phyloP scores from a whole-genome alignment of 2,888 invertebrate species.

The Venustoraphidia nigricollis region DNA sequence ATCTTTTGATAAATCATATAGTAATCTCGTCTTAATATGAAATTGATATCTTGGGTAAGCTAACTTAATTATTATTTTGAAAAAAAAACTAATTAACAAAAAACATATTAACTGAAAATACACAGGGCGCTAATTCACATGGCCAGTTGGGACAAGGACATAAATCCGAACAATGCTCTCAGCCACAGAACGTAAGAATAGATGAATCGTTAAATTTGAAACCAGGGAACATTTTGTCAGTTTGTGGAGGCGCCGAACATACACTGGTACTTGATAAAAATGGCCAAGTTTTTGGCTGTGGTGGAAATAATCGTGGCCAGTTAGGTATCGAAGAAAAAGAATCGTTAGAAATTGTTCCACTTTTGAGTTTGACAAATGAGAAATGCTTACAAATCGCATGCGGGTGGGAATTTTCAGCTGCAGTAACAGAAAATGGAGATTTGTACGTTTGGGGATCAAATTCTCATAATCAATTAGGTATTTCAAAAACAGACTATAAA shows the following conservation, averaged over 20 bases:
- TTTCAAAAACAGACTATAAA: slow-evolving; percentile 30
- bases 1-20: no score
- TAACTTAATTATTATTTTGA: slow-evolving; percentile 1
- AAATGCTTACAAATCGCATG: slow-evolving; percentile 47
- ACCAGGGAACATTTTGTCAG: slow-evolving; percentile 37
- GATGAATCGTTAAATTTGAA: slow-evolving; percentile 18
- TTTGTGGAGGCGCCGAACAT: slow-evolving; percentile 67
- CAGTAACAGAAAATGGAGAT: slow-evolving; percentile 48
- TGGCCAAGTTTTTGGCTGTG: slow-evolving; percentile 60
- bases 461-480: slow-evolving; percentile 58
- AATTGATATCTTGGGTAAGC: slow-evolving; percentile 24
- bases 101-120: no score
- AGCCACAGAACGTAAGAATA: slow-evolving; percentile 33
- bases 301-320: slow-evolving; percentile 65
- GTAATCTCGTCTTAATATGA: slow-evolving; percentile 8
- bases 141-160: slow-evolving; percentile 60
- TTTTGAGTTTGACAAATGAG: slow-evolving; percentile 37
- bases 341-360: slow-evolving; percentile 38
- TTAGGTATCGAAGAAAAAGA: slow-evolving; percentile 39
- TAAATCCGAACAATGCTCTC: slow-evolving; percentile 47
- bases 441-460: slow-evolving; percentile 77
- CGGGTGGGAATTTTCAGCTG: slow-evolving; percentile 74
- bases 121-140: slow-evolving; percentile 70
- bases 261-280: slow-evolving; percentile 48
- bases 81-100: no score